Conservation (phyloP, 2,113 vertebrate genomes). For the Oryzias woworae region DNA sequence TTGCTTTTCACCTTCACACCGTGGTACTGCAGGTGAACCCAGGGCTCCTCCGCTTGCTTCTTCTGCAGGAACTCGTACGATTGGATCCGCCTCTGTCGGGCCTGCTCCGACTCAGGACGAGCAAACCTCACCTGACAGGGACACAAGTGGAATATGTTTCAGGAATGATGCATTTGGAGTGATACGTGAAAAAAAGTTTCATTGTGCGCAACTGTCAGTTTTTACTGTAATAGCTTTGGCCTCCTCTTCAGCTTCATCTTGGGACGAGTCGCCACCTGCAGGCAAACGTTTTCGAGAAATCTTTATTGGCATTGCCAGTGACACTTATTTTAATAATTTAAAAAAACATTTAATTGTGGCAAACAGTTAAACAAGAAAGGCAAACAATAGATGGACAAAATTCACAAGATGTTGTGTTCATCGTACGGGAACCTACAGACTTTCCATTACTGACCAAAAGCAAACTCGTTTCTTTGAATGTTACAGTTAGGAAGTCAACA, state of each 20-base stretch:
- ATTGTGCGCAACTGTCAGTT: neutral
- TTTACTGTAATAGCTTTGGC: conserved; percentile 94
- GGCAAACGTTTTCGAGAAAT: conserved; percentile 25
- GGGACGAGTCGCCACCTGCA: conserved; percentile 94
- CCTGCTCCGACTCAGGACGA: conserved; percentile 92
- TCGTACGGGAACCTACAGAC: no score
- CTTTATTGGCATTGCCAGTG: no score
- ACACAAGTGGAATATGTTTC: neutral
- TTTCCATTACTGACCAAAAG: neutral
- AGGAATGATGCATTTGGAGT: neutral
- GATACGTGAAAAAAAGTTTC: no score
- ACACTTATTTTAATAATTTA: no score
- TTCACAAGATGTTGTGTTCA: no score
- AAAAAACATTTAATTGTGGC: no score
- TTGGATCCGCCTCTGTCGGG: conserved; percentile 90
- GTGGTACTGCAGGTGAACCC: conserved; percentile 90
- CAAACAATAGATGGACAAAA: no score
- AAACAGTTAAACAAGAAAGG: no score
- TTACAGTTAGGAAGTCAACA: neutral
- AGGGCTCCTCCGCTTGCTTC: conserved; percentile 96
- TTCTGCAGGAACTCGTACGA: conserved; percentile 97
- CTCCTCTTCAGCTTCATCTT: conserved; percentile 96
- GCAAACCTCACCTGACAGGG: conserved; percentile 88
- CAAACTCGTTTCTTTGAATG: neutral
- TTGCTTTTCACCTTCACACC: conserved; percentile 78